These are phyloP conservation scores for Pyxicephalus adspersus DNA, from an alignment of 2,113 vertebrate genomes.

Conservation along the genomic window DNA sequence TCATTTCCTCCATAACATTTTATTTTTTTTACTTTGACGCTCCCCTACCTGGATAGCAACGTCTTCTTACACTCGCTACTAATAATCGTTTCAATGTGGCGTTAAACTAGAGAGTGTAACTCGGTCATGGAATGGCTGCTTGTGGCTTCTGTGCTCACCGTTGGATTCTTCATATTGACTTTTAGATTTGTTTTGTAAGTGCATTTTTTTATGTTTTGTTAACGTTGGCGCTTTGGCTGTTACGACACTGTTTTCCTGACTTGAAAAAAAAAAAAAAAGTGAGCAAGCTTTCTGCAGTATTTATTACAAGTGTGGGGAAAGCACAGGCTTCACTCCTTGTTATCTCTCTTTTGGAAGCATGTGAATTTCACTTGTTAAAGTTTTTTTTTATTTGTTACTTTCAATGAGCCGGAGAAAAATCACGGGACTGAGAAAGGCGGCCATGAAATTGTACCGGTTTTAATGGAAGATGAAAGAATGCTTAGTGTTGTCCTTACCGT, in stretches of 20 bases:
- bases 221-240: slow-evolving; percentile 66
- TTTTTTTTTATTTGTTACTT: neutral
- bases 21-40: neutral
- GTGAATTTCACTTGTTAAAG: too few relatives aligned
- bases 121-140: neutral
- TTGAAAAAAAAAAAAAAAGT: slow-evolving; percentile 60
- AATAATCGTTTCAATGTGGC: neutral
- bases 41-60: neutral
- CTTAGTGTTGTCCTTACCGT: too few relatives aligned
- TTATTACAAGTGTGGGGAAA: slow-evolving; percentile 68
- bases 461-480: too few relatives aligned
- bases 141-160: slow-evolving; percentile 9
- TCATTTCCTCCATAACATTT: neutral
- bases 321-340: neutral
- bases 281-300: slow-evolving; percentile 69
- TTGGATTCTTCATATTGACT: slow-evolving; percentile 5
- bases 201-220: slow-evolving; percentile 29
- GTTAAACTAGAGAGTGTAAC: neutral
- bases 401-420: too few relatives aligned
- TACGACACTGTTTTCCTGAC: slow-evolving; percentile 67
- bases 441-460: neutral
- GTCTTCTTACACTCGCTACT: neutral
- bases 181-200: slow-evolving; percentile 27
- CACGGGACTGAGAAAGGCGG: too few relatives aligned
- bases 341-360: neutral